These are phyloP conservation scores for Neodon shergylaensis DNA, from an alignment of 2,113 vertebrate genomes.

Conservation along the genomic window DNA sequence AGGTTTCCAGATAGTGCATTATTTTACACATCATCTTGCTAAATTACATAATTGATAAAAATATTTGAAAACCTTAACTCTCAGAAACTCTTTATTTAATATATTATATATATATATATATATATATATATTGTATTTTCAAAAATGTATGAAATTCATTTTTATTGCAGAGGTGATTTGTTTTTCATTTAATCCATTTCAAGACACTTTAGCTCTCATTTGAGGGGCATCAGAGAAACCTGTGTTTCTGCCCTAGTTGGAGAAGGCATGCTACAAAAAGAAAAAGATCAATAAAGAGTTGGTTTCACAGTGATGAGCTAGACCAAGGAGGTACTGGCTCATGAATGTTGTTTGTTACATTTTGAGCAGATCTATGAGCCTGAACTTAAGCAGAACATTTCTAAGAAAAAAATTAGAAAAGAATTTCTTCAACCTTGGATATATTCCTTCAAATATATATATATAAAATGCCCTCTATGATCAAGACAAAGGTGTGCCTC, in stretches of 20 bases:
- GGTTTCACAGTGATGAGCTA: background rate
- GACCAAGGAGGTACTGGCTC: background rate
- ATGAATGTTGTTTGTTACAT: background rate
- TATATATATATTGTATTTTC: background rate
- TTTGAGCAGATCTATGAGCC: background rate
- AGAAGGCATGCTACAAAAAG: background rate
- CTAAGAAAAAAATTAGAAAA: background rate
- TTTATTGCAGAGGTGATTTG: background rate
- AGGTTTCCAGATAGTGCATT: slow-evolving; percentile 21
- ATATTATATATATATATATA: background rate
- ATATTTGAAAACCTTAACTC: slow-evolving; percentile 41
- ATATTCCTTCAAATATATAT: too few species aligned
- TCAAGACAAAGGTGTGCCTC: background rate
- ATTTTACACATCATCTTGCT: background rate
- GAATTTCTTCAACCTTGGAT: background rate
- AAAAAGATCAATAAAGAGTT: background rate
- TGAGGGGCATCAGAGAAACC: background rate
- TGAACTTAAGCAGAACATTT: background rate
- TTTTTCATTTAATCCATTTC: background rate
- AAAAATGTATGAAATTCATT: background rate
- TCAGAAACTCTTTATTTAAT: background rate
- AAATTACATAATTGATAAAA: background rate
- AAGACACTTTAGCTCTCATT: background rate
- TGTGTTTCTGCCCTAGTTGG: background rate
- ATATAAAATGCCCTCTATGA: background rate